A percentile compares a stretch with the other conserved stretches of the same genome.
phyloP scores from a whole-genome alignment of 2,888 invertebrate species.

The Catotricha subobsoleta region DNA sequence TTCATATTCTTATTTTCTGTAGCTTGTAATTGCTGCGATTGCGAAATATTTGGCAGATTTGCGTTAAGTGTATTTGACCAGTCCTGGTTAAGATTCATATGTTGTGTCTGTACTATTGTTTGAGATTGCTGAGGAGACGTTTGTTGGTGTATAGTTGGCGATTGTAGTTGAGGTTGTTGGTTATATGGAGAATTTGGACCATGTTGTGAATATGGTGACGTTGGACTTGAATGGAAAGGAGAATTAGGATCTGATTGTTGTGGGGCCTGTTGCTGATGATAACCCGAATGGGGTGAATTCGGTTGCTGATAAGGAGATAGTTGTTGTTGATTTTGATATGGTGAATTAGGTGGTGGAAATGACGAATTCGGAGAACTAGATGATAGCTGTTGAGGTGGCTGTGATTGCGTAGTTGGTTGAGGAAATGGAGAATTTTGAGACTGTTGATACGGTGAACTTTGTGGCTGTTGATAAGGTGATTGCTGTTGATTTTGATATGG shows the following conservation, averaged over 20 bases:
- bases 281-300: conserved; percentile 14
- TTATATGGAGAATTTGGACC: conserved; percentile 23
- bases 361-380: conserved; percentile 30
- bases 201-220: conserved; percentile 27
- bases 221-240: conserved; percentile 25
- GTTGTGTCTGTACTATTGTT: neutral
- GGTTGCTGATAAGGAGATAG: conserved; percentile 17
- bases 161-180: conserved; percentile 6
- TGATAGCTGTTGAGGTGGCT: conserved; percentile 13
- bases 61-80: neutral
- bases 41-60: neutral
- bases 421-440: conserved; percentile 16
- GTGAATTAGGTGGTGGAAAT: conserved; percentile 24
- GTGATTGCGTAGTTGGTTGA: conserved; percentile 18
- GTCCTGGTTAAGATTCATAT: conserved; percentile 2
- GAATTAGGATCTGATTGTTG: conserved; percentile 13
- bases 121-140: conserved; percentile 7
- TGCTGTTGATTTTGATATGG: conserved; percentile 35
- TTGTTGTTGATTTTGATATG: conserved; percentile 14
- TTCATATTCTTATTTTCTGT: too few relatives aligned
- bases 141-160: neutral
- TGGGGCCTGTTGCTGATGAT: conserved; percentile 13
- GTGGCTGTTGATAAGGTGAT: conserved; percentile 26
- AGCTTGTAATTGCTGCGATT: too few relatives aligned
- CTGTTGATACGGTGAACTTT: conserved; percentile 25